Conservation (phyloP, 2,888 invertebrate genomes). For the Callimorpha dominula region DNA sequence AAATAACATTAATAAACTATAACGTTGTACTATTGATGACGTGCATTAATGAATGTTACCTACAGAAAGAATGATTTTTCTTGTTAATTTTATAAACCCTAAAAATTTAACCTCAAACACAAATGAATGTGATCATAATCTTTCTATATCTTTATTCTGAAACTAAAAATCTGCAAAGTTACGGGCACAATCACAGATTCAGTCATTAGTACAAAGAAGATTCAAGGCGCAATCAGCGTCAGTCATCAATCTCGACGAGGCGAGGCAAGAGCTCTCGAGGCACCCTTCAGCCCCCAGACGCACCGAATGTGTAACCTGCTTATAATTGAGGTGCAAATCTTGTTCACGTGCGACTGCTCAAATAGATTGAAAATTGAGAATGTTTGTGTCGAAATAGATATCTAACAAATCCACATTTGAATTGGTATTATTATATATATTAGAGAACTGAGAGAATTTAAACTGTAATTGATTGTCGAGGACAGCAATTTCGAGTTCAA, state of each 20-base stretch:
- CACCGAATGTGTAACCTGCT: constrained; percentile 27
- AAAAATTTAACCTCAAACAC: not conserved
- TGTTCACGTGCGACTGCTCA: constrained; percentile 41
- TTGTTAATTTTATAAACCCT: not conserved
- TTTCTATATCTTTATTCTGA: not conserved
- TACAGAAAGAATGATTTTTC: too few species aligned
- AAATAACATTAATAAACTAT: too few species aligned
- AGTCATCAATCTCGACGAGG: constrained; percentile 43
- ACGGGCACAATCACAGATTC: constrained; percentile 28
- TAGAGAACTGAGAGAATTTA: not conserved
- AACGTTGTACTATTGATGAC: too few species aligned
- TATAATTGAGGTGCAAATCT: constrained; percentile 54
- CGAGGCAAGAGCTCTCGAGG: constrained; percentile 18
- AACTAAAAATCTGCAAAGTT: constrained; percentile 17
- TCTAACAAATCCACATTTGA: constrained; percentile 11
- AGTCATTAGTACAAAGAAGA: constrained; percentile 45
- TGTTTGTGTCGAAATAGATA: constrained; percentile 19
- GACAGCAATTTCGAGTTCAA: not conserved
- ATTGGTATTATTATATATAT: constrained; percentile 2
- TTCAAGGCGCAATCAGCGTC: constrained; percentile 45
- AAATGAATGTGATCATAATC: not conserved
- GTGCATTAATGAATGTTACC: too few species aligned
- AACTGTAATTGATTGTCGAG: constrained; percentile 10
- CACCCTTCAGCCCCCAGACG: constrained; percentile 8
- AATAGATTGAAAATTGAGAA: constrained; percentile 32